These are phyloP conservation scores for Pseudorhiza aurosa DNA, from an alignment of 30 jellyfish, hydroid and myxozoan genomes.

Conservation along the genomic window DNA sequence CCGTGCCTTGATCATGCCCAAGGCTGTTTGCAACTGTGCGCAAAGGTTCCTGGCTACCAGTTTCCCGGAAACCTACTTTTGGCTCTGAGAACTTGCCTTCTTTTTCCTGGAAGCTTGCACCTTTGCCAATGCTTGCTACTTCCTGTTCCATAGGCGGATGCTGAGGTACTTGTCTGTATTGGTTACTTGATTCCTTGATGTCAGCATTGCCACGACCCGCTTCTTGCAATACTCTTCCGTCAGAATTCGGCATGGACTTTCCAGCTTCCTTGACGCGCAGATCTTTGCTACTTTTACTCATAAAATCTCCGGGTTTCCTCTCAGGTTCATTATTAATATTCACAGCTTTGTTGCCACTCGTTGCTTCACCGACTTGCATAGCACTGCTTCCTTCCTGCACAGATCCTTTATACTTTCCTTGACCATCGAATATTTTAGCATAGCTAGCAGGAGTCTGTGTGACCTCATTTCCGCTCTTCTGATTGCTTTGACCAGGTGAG, in stretches of 20 bases:
- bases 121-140: not conserved
- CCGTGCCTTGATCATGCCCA: not conserved
- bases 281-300: not conserved
- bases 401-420: not conserved
- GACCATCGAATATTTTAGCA: not conserved
- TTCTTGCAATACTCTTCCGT: no score
- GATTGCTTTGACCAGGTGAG: no score
- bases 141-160: not conserved
- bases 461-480: not conserved
- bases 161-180: not conserved
- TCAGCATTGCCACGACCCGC: not conserved
- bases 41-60: not conserved
- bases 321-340: not conserved
- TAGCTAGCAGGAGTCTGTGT: not conserved
- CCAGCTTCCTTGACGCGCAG: no score
- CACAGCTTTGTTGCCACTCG: not conserved
- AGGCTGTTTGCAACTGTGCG: not conserved
- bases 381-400: not conserved
- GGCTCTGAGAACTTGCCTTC: not conserved
- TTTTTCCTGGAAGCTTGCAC: not conserved
- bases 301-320: not conserved
- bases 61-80: not conserved
- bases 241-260: no score
- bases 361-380: not conserved
- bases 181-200: no score